Base-by-base conservation (phyloP, 2,888 invertebrate genomes). In the Lymantria monacha region DNA sequence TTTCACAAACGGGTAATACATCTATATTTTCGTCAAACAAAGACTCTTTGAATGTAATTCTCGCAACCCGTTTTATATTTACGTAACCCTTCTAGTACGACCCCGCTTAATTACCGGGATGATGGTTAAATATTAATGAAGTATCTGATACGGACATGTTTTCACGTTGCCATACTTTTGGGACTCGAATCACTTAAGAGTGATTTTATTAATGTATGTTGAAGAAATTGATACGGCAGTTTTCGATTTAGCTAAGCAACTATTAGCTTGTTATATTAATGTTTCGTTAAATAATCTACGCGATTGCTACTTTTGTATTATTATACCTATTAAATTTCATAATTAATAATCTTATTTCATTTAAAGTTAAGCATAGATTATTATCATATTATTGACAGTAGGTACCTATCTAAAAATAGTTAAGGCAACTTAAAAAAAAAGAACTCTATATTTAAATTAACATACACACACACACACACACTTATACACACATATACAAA, bases 111-210 rank as follows among this genome's bases (percentile, higher is more conserved):
- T 85, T 83, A 85, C 74, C 60, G 61, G 70, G 76, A 76, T 79
- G 74, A 70, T 74, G 72, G 66, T 76, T 69, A 83, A 87, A 86
- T 87, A 87, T 87, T 88, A 85, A 88, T 80, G 83, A 81, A 79
- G 83, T 79, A 81, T 81, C 81, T 81, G 78, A 82, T 79, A 78
- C 82, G 69, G 81, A 81, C 81, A 76, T 78, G 79, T 79, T 76
- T 47, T 10, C 61, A 75, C 3, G 73, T 66, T 70, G 55, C 60
- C 59, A 58, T 63, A 73, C 73, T 79, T 74, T 72, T 62, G 71
- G 74, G 72, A 72, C 62, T 70, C 66, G 55, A n/a, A 49, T 53
- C 42, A 69, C 69, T 74, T 68, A 33, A 71, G 70, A 74, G 76
- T 69, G 7, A 11, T 8, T 41, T 41, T 41, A 41, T 41, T 41